A percentile compares a stretch with the other conserved stretches of the same genome.
Evolutionary conservation across 1,140 invertebrate genomes (phyloP).

Genomic region (Drosophila persimilis): DNA sequence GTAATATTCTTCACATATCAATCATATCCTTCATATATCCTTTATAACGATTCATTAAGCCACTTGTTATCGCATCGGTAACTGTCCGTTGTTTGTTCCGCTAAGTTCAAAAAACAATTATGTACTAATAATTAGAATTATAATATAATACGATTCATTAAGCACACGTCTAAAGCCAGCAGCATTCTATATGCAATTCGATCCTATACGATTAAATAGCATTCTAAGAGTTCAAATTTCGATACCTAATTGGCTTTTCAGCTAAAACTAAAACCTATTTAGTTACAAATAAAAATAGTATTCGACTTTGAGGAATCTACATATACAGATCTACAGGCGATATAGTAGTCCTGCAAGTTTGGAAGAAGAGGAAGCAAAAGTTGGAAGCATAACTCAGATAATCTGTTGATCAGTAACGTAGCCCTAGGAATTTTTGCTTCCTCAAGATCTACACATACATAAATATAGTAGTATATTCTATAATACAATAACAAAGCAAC

Average conservation of each 20-base stretch:
- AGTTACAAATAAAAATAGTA: constrained; percentile 5
- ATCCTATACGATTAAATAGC: constrained; percentile 15
- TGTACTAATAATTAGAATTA: constrained; percentile 15
- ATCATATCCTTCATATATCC: constrained; percentile 8
- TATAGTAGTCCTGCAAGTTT: constrained; percentile 11
- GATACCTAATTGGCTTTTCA: too few relatives aligned
- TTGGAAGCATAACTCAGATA: constrained; percentile 32
- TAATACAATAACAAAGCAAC: constrained; percentile 73
- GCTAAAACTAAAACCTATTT: constrained; percentile 3
- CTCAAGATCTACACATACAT: constrained; percentile 10
- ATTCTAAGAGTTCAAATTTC: constrained; percentile 5
- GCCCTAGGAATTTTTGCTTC: constrained; percentile 25
- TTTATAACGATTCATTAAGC: constrained; percentile 39
- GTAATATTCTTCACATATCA: neutral
- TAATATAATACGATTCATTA: constrained; percentile 18
- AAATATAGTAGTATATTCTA: constrained; percentile 36
- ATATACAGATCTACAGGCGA: neutral
- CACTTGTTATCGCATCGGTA: constrained; percentile 48
- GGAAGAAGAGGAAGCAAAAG: constrained; percentile 35
- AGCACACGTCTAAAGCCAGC: constrained; percentile 48
- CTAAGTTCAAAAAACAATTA: constrained; percentile 54
- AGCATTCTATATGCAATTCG: constrained; percentile 32
- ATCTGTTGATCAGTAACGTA: constrained; percentile 17
- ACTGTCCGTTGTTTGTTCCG: constrained; percentile 23
- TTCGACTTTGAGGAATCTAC: constrained; percentile 20